Evolutionary conservation across 2,797 vertebrate species (phyloP), one percentile per base, ranked within the genome.

Genomic region (Avahi laniger): DNA sequence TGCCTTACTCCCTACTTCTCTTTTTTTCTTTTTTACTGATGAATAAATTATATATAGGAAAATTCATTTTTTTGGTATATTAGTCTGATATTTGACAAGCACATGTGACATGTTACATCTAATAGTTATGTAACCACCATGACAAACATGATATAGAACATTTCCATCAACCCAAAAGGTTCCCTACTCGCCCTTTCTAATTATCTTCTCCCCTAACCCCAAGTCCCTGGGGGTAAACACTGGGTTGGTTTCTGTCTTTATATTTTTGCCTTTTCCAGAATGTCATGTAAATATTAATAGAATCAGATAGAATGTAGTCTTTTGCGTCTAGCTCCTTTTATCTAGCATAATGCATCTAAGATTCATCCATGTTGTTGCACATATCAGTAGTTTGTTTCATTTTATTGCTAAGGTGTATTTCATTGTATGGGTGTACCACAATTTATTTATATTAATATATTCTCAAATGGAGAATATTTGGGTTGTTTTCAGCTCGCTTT

Each of bases 211-310:
- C 5, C 65, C 35, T 78, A 54, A 79, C 41, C 75, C 18, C 18
- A 3, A 89, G 33, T 13, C 72, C 41, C 63, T 86, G 48, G n/a
- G n/a, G n/a, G 41, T 72, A 69, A 91, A 48, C 63, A 59, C 57
- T 81, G 75, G 70, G 82, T 41, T 87, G 67, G n/a, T 93, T 93
- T 94, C 41, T 93, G 69, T 30, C 89, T n/a, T 41, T 94, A 41
- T 69, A 89, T 35, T 81, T 91, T 93, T 91, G 50, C 41, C 28
- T 84, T 85, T 92, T 76, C 52, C 52, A 92, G 59, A 92, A 89
- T 84, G 54, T 78, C 75, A 24, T 30, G 26, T 72, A 91, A 72
- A 70, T 72, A 72, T 28, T 72, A 72, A 28, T 91, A 83, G 54
- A 81, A 83, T 96, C 59, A 67, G 72, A 35, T 4, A 89, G 54